These are phyloP conservation scores for Tetragonisca angustula DNA, from an alignment of 2,888 invertebrate species.

Conservation along the genomic window DNA sequence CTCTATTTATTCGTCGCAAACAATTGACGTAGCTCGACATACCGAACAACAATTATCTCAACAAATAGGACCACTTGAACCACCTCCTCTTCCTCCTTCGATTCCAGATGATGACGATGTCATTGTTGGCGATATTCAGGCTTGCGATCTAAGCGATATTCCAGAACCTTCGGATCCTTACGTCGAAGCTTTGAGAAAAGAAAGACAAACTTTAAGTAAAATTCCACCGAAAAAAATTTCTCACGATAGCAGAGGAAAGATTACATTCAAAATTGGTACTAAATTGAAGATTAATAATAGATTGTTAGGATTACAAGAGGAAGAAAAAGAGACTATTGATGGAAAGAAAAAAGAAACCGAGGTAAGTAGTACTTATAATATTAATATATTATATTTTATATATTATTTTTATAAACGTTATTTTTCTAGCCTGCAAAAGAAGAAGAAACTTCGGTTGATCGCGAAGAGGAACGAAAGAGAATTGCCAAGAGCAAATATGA, in stretches of 20 bases:
- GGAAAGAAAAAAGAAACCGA: slow-evolving; percentile 56
- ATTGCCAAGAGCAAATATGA: slow-evolving; percentile 47
- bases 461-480: slow-evolving; percentile 50
- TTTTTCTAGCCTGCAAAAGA: slow-evolving; percentile 36
- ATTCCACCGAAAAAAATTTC: slow-evolving; percentile 80
- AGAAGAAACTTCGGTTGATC: slow-evolving; percentile 52
- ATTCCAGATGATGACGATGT: slow-evolving; percentile 78
- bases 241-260: slow-evolving; percentile 80
- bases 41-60: slow-evolving; percentile 83
- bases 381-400: not conserved
- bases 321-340: slow-evolving; percentile 60
- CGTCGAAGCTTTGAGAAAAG: slow-evolving; percentile 80
- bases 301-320: slow-evolving; percentile 78
- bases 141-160: slow-evolving; percentile 79
- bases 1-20: slow-evolving; percentile 93
- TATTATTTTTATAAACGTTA: not conserved
- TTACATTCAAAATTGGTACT: slow-evolving; percentile 81
- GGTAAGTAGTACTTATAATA: slow-evolving; percentile 8
- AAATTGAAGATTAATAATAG: slow-evolving; percentile 79
- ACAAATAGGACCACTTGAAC: slow-evolving; percentile 80
- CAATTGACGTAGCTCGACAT: slow-evolving; percentile 89
- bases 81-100: slow-evolving; percentile 76
- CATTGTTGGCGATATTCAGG: slow-evolving; percentile 78
- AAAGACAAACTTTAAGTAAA: slow-evolving; percentile 79
- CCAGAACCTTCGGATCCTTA: slow-evolving; percentile 80